Evolutionary conservation across 2,888 invertebrate genomes (phyloP).

Genomic region (Gari tellinella): DNA sequence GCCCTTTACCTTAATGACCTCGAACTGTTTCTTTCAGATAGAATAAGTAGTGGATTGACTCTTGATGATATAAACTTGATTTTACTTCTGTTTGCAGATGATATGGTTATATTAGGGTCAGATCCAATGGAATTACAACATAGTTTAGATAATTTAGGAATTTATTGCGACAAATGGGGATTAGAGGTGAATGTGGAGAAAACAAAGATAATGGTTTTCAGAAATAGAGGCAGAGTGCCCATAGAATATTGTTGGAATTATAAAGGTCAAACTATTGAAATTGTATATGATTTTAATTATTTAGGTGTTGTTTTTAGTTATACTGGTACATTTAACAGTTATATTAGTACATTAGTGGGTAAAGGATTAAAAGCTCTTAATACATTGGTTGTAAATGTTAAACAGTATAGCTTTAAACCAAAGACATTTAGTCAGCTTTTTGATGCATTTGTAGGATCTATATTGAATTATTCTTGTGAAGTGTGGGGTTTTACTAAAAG

Average conservation of each 20-base stretch:
- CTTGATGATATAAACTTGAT: constrained; percentile 11
- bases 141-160: constrained; percentile 4
- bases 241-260: background rate
- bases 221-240: background rate
- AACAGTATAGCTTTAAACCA: no score
- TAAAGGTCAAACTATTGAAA: constrained; percentile 4
- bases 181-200: constrained; percentile 8
- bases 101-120: constrained; percentile 18
- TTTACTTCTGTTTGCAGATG: constrained; percentile 10
- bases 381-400: no score
- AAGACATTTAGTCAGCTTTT: no score
- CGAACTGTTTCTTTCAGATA: constrained; percentile 1
- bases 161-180: constrained; percentile 7
- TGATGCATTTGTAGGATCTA: no score
- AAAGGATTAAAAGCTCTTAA: no score
- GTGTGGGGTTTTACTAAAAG: no score
- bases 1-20: constrained; percentile 8
- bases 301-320: no score
- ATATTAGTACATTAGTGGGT: no score
- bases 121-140: background rate
- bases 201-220: no score
- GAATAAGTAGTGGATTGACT: background rate
- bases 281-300: constrained; percentile 13
- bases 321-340: no score
- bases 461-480: no score